Conservation (phyloP, 1,140 invertebrate species). For the Scylla paramamosain region DNA sequence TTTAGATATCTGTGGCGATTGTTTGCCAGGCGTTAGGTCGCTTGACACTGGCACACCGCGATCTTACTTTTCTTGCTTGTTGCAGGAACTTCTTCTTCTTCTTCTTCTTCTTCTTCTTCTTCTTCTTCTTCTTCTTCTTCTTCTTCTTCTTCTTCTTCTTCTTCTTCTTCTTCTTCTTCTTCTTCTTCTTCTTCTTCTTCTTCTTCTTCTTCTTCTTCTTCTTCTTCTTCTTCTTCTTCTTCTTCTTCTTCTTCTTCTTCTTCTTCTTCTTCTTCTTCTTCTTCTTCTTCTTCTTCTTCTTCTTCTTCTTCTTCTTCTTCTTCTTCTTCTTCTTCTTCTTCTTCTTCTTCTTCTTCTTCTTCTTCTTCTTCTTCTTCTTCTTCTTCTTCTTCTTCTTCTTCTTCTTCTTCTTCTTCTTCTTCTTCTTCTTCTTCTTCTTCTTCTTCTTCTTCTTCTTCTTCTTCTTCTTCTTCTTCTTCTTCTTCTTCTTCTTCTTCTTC, state of each 20-base stretch:
- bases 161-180: constrained; percentile 17
- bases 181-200: constrained; percentile 17
- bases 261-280: neutral
- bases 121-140: constrained; percentile 17
- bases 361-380: neutral
- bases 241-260: neutral
- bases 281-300: neutral
- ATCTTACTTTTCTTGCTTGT: too few relatives aligned
- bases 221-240: neutral
- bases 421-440: neutral
- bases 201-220: neutral
- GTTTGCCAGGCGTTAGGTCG: too few relatives aligned
- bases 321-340: neutral
- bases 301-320: neutral
- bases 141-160: constrained; percentile 18
- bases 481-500: neutral
- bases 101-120: constrained; percentile 17
- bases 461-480: neutral
- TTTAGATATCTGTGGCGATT: too few relatives aligned
- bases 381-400: neutral
- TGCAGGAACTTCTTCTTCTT: too few relatives aligned
- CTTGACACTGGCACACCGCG: too few relatives aligned
- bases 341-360: neutral
- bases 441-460: neutral
- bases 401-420: neutral